Evolutionary conservation across 2,888 invertebrate species (phyloP).

Genomic region (Silvanus unidentatus): DNA sequence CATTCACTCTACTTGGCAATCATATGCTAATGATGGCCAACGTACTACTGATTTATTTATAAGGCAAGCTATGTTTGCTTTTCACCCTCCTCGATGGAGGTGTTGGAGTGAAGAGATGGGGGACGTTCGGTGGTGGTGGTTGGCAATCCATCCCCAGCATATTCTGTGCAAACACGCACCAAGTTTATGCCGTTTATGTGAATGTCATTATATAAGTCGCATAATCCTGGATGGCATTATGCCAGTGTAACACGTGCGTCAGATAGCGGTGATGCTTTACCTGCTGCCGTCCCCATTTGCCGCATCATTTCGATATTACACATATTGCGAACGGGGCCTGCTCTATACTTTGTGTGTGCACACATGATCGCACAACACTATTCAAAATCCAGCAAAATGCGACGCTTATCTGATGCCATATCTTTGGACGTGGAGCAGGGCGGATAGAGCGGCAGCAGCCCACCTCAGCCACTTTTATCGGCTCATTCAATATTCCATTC

Average conservation of each 20-base stretch:
- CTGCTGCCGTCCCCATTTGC: slow-evolving; percentile 13
- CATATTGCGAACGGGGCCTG: slow-evolving; percentile 15
- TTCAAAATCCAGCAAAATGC: too few species aligned
- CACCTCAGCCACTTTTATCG: slow-evolving; percentile 6
- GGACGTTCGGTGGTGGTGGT: too few species aligned
- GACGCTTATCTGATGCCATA: too few species aligned
- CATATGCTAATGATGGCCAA: slow-evolving; percentile 38
- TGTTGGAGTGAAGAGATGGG: too few species aligned
- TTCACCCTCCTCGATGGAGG: slow-evolving; percentile 11
- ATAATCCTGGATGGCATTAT: slow-evolving; percentile 20
- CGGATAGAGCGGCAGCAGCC: slow-evolving; percentile 9
- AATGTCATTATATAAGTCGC: slow-evolving; percentile 16
- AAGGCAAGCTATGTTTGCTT: slow-evolving; percentile 27
- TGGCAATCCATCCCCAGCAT: too few species aligned
- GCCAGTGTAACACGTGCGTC: slow-evolving; percentile 24
- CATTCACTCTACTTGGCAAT: slow-evolving; percentile 38
- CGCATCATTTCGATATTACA: slow-evolving; percentile 17
- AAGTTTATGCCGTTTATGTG: slow-evolving; percentile 14
- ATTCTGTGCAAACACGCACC: slow-evolving; percentile 12
- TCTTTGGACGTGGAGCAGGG: too few species aligned
- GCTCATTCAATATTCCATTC: slow-evolving; percentile 36
- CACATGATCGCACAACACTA: too few species aligned
- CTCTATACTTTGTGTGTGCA: too few species aligned
- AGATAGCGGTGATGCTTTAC: slow-evolving; percentile 21
- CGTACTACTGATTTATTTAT: slow-evolving; percentile 39